phyloP scores from a whole-genome alignment of 2,797 vertebrate species.

The Ctenosaura bakeri region DNA sequence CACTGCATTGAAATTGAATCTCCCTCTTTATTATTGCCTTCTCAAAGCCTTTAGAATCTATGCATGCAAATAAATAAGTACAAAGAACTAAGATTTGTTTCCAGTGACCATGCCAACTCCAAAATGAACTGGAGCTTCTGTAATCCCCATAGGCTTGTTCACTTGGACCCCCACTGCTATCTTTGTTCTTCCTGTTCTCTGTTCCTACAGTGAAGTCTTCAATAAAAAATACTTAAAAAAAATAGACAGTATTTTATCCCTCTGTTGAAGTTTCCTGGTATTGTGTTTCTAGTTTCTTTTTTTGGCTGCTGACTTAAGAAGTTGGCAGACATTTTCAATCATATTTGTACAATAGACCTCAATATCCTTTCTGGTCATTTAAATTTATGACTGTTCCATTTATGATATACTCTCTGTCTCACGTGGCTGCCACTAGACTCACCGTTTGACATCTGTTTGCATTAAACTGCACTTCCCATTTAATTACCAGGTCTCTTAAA shows the following conservation, averaged over 20 bases:
- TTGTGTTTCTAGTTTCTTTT: conserved; percentile 27
- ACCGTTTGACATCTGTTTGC: conserved; percentile 68
- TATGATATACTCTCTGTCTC: conserved; percentile 41
- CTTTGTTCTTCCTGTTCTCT: conserved; percentile 28
- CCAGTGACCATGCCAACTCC: neutral
- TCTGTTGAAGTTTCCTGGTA: conserved; percentile 11
- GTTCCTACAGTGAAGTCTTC: neutral
- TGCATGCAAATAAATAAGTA: conserved; percentile 23
- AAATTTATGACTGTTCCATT: conserved; percentile 49
- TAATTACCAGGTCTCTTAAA: conserved; percentile 63
- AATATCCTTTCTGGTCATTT: conserved; percentile 51
- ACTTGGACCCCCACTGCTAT: neutral
- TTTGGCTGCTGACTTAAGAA: conserved; percentile 39
- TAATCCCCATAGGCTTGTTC: conserved; percentile 29
- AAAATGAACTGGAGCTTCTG: neutral
- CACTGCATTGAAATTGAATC: neutral
- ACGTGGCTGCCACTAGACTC: conserved; percentile 51
- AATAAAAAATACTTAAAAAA: neutral
- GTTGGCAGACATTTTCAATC: conserved; percentile 31
- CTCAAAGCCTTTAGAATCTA: conserved; percentile 12
- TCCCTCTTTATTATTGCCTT: neutral
- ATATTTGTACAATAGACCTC: conserved; percentile 37
- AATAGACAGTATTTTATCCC: neutral
- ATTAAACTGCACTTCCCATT: conserved; percentile 58
- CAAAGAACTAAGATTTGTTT: conserved; percentile 25